Evolutionary conservation across 2,797 vertebrate genomes (phyloP).

Genomic region (Monodelphis domestica): DNA sequence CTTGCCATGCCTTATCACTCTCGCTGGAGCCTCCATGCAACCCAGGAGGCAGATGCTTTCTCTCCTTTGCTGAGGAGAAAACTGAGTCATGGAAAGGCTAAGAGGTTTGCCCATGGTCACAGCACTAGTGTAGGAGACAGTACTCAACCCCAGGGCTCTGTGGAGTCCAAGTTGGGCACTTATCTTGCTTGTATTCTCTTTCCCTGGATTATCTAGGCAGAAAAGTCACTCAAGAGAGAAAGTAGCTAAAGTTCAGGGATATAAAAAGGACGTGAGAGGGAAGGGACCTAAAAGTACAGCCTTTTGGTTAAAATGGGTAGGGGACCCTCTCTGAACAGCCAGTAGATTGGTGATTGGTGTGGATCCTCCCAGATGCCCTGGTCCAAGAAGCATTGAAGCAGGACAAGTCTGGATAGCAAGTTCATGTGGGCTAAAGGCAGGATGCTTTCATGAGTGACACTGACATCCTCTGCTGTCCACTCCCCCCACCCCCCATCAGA

Average conservation of each 20-base stretch:
- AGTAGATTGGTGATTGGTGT: not conserved
- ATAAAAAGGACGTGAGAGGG: not conserved
- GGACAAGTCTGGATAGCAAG: not conserved
- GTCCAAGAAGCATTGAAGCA: not conserved
- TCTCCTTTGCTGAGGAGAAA: too few species aligned
- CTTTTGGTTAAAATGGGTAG: not conserved
- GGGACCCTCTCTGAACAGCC: not conserved
- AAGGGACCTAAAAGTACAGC: not conserved
- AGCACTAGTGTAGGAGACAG: not conserved
- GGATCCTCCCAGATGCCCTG: not conserved
- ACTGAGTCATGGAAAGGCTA: not conserved
- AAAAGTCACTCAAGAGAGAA: not conserved
- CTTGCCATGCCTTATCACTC: not conserved
- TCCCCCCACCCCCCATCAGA: conserved; percentile 7
- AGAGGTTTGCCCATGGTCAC: not conserved
- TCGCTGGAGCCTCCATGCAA: not conserved
- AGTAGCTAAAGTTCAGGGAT: not conserved
- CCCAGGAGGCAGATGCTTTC: not conserved
- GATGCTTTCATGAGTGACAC: not conserved
- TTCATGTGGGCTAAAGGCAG: not conserved
- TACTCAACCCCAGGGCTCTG: not conserved
- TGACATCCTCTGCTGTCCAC: not conserved
- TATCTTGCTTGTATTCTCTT: not conserved
- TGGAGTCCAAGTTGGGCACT: too few species aligned
- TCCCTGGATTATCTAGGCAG: not conserved